Evolutionary conservation across 2,113 vertebrate species (phyloP).

Genomic region (Capreolus pygargus): DNA sequence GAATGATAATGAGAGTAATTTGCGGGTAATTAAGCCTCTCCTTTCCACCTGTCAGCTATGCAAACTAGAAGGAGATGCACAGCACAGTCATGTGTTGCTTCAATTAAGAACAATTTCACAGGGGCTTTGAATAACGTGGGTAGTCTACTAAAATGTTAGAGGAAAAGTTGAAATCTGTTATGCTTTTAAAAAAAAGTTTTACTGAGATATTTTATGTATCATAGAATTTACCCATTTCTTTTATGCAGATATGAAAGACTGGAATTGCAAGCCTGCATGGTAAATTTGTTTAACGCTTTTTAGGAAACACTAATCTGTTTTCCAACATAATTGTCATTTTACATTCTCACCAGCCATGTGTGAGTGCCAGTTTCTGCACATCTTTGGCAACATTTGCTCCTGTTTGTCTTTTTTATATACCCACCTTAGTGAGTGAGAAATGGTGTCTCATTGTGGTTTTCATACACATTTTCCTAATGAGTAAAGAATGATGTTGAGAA

Average conservation of each 20-base stretch:
- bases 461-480: not conserved
- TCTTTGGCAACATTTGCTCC: not conserved
- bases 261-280: not conserved
- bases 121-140: conserved; percentile 33
- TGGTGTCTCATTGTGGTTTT: not conserved
- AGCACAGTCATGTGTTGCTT: conserved; percentile 18
- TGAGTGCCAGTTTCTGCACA: not conserved
- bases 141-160: conserved; percentile 32
- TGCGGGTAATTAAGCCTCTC: conserved; percentile 63
- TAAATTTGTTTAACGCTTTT: not conserved
- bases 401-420: not conserved
- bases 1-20: conserved; percentile 67
- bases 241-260: not conserved
- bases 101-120: conserved; percentile 40
- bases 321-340: not conserved
- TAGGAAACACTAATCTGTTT: not conserved
- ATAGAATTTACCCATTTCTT: not conserved
- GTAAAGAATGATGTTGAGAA: not conserved
- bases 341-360: not conserved
- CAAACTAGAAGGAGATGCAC: conserved; percentile 43
- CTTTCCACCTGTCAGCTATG: conserved; percentile 64
- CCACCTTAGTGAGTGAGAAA: not conserved
- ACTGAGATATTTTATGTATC: not conserved
- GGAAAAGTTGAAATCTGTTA: conserved; percentile 1
- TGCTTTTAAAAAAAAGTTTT: conserved; percentile 10